phyloP scores from a whole-genome alignment of 2,888 invertebrate genomes.

The Volucella bombylans region DNA sequence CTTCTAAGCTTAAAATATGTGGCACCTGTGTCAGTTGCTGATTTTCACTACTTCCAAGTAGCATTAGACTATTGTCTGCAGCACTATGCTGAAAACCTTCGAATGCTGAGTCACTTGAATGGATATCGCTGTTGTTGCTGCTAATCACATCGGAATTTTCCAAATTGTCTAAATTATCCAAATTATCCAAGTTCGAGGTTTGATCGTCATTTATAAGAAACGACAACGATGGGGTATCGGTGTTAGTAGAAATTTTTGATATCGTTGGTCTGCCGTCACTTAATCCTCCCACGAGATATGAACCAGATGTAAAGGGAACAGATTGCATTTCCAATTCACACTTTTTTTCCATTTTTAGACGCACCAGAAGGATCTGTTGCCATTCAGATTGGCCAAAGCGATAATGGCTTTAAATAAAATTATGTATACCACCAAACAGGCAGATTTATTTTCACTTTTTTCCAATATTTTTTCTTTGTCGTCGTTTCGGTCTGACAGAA shows the following conservation, averaged over 20 bases:
- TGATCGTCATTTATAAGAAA: constrained; percentile 62
- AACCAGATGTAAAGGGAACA: constrained; percentile 40
- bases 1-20: constrained; percentile 70
- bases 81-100: constrained; percentile 54
- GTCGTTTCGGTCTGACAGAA: constrained; percentile 47
- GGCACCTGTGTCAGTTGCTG: constrained; percentile 72
- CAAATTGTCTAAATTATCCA: constrained; percentile 52
- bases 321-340: constrained; percentile 56
- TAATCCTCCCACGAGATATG: constrained; percentile 67
- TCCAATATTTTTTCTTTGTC: constrained; percentile 42
- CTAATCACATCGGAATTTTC: constrained; percentile 68
- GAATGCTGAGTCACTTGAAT: constrained; percentile 68
- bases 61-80: constrained; percentile 44
- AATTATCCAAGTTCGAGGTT: constrained; percentile 54
- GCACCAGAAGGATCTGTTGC: constrained; percentile 11
- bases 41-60: constrained; percentile 44
- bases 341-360: constrained; percentile 58
- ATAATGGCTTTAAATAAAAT: constrained; percentile 6
- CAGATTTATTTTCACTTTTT: constrained; percentile 49
- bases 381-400: constrained; percentile 8
- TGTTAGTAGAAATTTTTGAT: constrained; percentile 23
- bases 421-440: constrained; percentile 14
- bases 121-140: constrained; percentile 66
- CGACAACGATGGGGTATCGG: constrained; percentile 33
- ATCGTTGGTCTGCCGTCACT: constrained; percentile 49